Conservation (phyloP, 2,888 invertebrate genomes). For the Bibio marci region DNA sequence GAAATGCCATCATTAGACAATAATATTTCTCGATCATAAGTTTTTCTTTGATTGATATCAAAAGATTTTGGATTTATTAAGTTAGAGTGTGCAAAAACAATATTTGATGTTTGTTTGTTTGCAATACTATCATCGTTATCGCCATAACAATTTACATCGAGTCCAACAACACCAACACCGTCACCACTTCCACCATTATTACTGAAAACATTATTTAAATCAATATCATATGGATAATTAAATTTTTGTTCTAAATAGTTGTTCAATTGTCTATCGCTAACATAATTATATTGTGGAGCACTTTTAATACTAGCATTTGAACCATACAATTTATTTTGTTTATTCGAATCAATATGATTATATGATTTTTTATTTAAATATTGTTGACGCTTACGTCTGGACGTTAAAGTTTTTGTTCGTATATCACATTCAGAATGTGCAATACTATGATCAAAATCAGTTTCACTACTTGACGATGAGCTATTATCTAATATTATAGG, state of each 20-base stretch:
- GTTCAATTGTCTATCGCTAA: slow-evolving; percentile 12
- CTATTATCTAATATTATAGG: slow-evolving; percentile 35
- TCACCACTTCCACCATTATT: background rate
- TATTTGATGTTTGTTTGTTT: background rate
- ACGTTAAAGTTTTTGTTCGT: slow-evolving; percentile 20
- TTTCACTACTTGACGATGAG: slow-evolving; percentile 35
- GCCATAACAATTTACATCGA: background rate
- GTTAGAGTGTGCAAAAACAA: too few species aligned
- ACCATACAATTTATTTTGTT: slow-evolving; percentile 26
- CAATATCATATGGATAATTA: background rate
- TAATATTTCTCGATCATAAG: slow-evolving; percentile 16
- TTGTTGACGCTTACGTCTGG: slow-evolving; percentile 18
- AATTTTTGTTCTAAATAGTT: slow-evolving; percentile 5
- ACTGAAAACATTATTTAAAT: background rate
- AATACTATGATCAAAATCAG: slow-evolving; percentile 26
- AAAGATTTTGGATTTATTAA: too few species aligned
- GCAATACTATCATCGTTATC: background rate
- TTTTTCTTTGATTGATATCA: slow-evolving; percentile 10
- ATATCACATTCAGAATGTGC: slow-evolving; percentile 40
- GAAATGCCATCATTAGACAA: slow-evolving; percentile 11
- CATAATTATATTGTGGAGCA: slow-evolving; percentile 29
- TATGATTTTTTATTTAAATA: slow-evolving; percentile 23
- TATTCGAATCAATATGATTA: slow-evolving; percentile 15
- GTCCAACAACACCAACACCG: background rate
- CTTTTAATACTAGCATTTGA: slow-evolving; percentile 32